Conservation (phyloP, 2,113 vertebrate genomes). For the Mixornis gularis region DNA sequence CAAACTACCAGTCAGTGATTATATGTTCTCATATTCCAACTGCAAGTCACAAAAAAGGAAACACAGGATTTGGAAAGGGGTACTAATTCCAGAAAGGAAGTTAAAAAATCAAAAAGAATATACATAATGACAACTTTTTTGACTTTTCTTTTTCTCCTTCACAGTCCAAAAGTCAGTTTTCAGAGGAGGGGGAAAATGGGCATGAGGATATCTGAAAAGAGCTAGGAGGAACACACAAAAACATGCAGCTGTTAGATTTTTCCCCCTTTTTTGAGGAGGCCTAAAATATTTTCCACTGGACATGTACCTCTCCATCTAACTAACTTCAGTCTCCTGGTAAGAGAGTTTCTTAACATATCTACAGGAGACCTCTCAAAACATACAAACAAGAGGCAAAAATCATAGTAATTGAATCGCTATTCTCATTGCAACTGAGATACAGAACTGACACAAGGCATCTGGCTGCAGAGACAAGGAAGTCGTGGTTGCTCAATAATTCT, state of each 20-base stretch:
- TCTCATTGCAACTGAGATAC: background rate
- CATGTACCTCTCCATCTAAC: background rate
- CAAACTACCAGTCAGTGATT: background rate
- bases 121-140: background rate
- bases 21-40: background rate
- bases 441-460: background rate
- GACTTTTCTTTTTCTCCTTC: too few relatives aligned
- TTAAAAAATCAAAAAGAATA: background rate
- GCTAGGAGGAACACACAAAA: background rate
- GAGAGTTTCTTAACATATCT: background rate
- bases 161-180: background rate
- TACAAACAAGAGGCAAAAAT: background rate
- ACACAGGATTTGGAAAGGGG: background rate
- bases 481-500: background rate
- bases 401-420: background rate
- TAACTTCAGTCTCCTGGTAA: background rate
- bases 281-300: background rate
- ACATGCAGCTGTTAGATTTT: background rate
- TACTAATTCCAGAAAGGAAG: background rate
- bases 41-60: background rate
- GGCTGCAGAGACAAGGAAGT: background rate
- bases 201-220: background rate
- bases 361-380: background rate
- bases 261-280: background rate
- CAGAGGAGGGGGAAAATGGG: fast-evolving